A percentile compares a stretch with the other conserved stretches of the same genome.
Conservation (phyloP, 35 echinoderm and acorn worm genomes). For the Apostichopus californicus region DNA sequence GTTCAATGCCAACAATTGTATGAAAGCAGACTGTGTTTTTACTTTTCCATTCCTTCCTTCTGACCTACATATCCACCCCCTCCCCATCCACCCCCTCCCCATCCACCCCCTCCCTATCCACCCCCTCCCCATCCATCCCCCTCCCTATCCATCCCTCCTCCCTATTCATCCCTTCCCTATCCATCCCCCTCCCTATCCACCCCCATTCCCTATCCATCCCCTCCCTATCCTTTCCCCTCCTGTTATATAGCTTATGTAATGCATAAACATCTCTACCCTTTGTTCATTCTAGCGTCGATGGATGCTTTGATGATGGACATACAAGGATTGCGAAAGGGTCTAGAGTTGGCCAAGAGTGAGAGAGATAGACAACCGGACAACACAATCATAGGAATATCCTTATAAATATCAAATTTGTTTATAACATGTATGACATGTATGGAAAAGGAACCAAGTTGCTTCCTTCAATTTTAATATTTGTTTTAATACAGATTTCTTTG, state of each 20-base stretch:
- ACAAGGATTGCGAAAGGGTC: conserved; percentile 80
- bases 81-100: no score
- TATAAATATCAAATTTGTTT: background rate
- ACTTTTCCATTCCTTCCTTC: no score
- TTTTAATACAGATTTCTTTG: no score
- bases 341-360: conserved; percentile 80
- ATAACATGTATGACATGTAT: no score
- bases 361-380: conserved; percentile 83
- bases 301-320: conserved; percentile 82
- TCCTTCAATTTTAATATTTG: no score
- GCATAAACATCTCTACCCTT: background rate
- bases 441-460: no score
- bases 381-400: conserved; percentile 90
- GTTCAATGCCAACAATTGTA: no score
- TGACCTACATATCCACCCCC: background rate
- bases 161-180: no score
- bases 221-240: background rate
- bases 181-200: no score
- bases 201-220: background rate
- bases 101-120: background rate
- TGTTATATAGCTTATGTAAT: background rate
- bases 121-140: no score
- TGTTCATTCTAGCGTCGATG: conserved; percentile 63
- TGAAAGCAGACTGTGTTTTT: no score
- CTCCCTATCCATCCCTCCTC: no score